Base-by-base conservation (phyloP, 2,797 vertebrate species). In the Allobates femoralis region DNA sequence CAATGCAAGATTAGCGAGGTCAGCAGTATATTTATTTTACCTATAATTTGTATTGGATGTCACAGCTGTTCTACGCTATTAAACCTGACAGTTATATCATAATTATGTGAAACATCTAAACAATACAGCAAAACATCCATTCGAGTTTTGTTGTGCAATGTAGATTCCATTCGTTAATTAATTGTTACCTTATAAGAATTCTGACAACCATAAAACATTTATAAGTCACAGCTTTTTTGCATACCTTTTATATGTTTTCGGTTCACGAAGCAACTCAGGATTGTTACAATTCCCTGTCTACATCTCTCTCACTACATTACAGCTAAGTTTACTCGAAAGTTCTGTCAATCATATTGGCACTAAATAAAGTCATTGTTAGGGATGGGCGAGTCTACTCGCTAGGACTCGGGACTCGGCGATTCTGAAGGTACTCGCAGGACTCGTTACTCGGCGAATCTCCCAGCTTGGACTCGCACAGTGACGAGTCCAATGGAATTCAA, bases 1-100 rank as follows among this genome's bases (percentile, higher is more conserved):
- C 66, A 69, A 37, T 34, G 50, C 3, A 5, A 69, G 51, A 21
- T 80, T 80, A 62, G 30, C 37, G 34, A 30, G 84, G 76, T 85
- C 84, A 80, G 51, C 14, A 32, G 14, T 71, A 62, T 80, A 69
- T 85, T 85, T 80, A 51, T 32, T 79, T 73, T 71, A 79, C 62
- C 75, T 66, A 53, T 69, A 69, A 81, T 81, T 81, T 55, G 50
- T 81, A 81, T 81, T 69, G 67, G 46, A 81, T 81, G 79, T 69
- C 64, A 81, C 19, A 19, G 50, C 79, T 55, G 64, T 81, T 81
- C 69, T 81, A 51, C 16, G 21, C 19, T 81, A 81, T 81, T 81
- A 66, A 7, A 41, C 74, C 28, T 83, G 69, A 83, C 81, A 74
- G 79, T 67, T 51, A 58, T 64, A 83, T 75, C n/a, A 83, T 58